Evolutionary conservation across 1,140 invertebrate genomes (phyloP).

Genomic region (Grapholita molesta): DNA sequence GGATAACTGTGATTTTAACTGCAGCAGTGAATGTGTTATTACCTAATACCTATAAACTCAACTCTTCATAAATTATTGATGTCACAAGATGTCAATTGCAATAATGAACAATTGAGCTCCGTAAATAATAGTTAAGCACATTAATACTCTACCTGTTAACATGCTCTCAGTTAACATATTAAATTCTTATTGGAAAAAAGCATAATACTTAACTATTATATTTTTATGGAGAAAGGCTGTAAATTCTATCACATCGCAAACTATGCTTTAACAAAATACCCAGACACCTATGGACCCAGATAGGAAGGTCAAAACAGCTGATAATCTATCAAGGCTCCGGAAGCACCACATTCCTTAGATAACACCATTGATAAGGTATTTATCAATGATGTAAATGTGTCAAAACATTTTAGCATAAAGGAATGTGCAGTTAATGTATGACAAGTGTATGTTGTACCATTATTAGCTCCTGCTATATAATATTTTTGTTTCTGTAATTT

Average conservation of each 20-base stretch:
- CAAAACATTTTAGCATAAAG: background rate
- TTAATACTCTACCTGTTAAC: no score
- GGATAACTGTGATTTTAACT: no score
- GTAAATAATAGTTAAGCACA: no score
- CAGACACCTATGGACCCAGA: background rate
- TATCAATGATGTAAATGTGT: constrained; percentile 9
- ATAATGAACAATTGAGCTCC: no score
- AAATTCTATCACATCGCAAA: no score
- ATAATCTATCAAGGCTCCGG: constrained; percentile 4
- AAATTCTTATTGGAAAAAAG: background rate
- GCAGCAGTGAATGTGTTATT: no score
- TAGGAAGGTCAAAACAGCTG: background rate
- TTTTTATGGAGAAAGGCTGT: background rate
- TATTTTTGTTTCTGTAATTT: no score
- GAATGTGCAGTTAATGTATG: background rate
- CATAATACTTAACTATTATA: background rate
- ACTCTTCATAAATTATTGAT: no score
- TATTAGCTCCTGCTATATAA: background rate
- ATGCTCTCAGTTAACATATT: background rate
- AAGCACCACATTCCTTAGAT: background rate
- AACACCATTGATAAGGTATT: background rate
- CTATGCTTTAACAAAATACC: background rate
- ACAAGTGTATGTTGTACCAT: background rate
- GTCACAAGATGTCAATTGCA: no score
- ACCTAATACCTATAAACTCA: no score